Evolutionary conservation across 2,113 vertebrate genomes (phyloP), one percentile per base, ranked within the genome.

Genomic region (Myotis brandtii): DNA sequence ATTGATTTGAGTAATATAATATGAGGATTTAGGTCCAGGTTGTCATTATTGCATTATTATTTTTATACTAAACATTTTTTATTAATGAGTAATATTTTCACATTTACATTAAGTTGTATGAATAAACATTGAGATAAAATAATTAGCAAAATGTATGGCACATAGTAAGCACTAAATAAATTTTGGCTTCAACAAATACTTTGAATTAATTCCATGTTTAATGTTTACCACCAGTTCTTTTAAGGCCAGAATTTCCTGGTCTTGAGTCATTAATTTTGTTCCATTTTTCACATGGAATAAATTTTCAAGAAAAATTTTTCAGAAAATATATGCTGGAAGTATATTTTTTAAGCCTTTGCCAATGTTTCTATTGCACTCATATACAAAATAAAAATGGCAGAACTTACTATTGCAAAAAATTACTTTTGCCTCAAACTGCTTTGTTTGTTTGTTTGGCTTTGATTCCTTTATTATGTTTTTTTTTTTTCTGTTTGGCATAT

Each of bases 161-260:
- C 18, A 9, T 13, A 5, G 34, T 34, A 75, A 90, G 2, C n/a
- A 43, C 25, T 40, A 76, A 93, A 67, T 62, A 89, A 84, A 90
- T 30, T 5, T 70, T 84, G 50, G 37, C 34, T 56, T 89, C 48
- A 92, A 40, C 64, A 89, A 80, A 30, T 87, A 87, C 62, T 69
- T 82, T 59, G 23, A 83, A 70, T 96, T 84, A 84, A 83, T 72
- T 90, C 18, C 3, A 12, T 46, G 27, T 93, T 85, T 67, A 83
- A 86, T 64, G 70, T 12, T 95, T 30, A 75, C 4, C 34, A 69
- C 34, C 17, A 79, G 9, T 86, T 64, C 30, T 86, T 73, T 75
- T 32, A 23, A 27, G 40, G 10, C 9, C 13, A 37, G 5, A 77
- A 79, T 81, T 64, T 94, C 43, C 40, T 80, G 1, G n/a, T 48